Evolutionary conservation across 2,113 vertebrate species (phyloP), one percentile per base, ranked within the genome.

Genomic region (Pelmatolapia mariae): DNA sequence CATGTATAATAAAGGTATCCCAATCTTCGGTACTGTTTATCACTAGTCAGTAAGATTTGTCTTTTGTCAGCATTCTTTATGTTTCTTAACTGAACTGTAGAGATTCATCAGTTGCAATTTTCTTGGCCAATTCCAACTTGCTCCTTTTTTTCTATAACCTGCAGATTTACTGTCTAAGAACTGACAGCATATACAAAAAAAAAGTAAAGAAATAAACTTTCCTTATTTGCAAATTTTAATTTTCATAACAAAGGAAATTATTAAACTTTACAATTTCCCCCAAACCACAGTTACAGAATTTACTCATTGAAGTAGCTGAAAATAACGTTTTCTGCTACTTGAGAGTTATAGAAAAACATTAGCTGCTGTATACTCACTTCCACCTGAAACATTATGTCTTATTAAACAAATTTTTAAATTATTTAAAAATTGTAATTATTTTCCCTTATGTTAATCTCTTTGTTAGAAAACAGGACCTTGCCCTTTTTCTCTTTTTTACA

Each of bases 21-120:
- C 66, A 24, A 43, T 43, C 5, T 0, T 15, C 13, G 2, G 1
- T 10, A 40, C 61, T 5, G 33, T 38, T 8, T 68, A 68, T 68
- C 0, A 38, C 11, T 26, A 50, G 24, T 29, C 16, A 47, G 22
- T 76, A 29, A 29, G 24, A 18, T 0, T 73, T 76, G 22, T 45
- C 40, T 47, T 73, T 73, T 73, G 22, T 45, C 13, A 29, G 9
- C 8, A 29, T 45, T 73, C n/a, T 11, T 73, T 45, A 45, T 7
- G 40, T 18, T 29, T 73, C 24, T 47, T 45, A 24, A 73, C 38
- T 26, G 4, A 45, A 45, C 22, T 73, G 38, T 24, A 71, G 36
- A 2, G 38, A 15, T 24, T 24, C 66, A 43, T 43, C 5, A 15
- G 10, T 3, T 47, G 24, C 16, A 76, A 11, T 76, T 76, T 29